phyloP scores from a whole-genome alignment of 2,797 vertebrate species.

The Takifugu rubripes region DNA sequence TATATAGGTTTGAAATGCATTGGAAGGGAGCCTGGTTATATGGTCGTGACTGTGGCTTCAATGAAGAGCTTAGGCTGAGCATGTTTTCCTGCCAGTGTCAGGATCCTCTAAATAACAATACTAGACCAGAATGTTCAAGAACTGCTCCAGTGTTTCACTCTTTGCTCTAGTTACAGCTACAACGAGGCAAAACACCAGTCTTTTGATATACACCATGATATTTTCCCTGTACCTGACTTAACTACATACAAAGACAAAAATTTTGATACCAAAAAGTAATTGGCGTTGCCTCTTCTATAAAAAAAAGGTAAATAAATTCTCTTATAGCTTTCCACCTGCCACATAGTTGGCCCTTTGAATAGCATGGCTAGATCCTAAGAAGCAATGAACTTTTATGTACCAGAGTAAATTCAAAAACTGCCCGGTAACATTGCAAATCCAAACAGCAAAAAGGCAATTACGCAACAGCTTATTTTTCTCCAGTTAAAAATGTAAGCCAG shows the following conservation, averaged over 20 bases:
- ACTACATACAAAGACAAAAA: too few relatives aligned
- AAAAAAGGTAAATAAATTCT: too few relatives aligned
- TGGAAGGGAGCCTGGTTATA: conserved; percentile 52
- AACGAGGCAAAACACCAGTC: neutral
- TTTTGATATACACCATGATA: neutral
- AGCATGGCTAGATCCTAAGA: too few relatives aligned
- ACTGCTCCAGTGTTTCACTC: neutral
- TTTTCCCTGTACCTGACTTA: too few relatives aligned
- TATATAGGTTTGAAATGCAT: conserved; percentile 31
- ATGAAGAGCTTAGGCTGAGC: conserved; percentile 36
- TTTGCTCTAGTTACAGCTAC: too few relatives aligned
- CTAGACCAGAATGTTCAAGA: neutral
- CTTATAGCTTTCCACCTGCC: too few relatives aligned
- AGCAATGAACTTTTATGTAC: too few relatives aligned
- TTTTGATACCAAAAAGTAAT: too few relatives aligned
- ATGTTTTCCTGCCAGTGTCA: conserved; percentile 43
- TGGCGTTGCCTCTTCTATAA: too few relatives aligned
- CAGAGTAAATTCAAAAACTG: too few relatives aligned
- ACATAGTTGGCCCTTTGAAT: too few relatives aligned
- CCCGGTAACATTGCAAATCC: neutral
- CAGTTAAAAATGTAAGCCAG: neutral
- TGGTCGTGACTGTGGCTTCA: conserved; percentile 62
- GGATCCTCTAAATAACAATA: conserved; percentile 35
- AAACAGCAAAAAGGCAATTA: neutral
- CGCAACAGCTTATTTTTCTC: neutral